Evolutionary conservation across 2,113 vertebrate genomes (phyloP).

Genomic region (Laticauda colubrina): DNA sequence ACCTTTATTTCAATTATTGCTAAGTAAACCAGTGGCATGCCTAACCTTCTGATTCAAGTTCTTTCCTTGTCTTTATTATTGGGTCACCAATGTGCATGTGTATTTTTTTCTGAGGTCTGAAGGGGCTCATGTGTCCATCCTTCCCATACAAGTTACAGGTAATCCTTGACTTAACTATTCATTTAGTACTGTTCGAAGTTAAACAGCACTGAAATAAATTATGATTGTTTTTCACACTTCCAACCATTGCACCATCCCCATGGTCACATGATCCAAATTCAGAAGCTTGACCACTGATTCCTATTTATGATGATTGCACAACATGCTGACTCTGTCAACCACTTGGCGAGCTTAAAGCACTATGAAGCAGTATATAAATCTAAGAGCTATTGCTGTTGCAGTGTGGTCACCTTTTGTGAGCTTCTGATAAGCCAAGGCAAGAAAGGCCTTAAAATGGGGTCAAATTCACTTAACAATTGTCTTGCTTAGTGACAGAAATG

Average conservation of each 20-base stretch:
- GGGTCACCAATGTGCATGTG: background rate
- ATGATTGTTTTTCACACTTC: background rate
- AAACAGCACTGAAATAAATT: background rate
- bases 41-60: no score
- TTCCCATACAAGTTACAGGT: background rate
- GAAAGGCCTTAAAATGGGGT: no score
- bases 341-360: no score
- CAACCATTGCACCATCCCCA: background rate
- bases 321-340: no score
- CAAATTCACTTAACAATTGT: background rate
- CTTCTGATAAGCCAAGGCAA: background rate
- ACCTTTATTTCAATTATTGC: no score
- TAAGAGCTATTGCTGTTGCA: background rate
- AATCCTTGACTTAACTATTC: background rate
- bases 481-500: background rate
- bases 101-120: background rate
- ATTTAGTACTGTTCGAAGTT: background rate
- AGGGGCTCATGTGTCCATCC: background rate
- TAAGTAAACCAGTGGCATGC: no score
- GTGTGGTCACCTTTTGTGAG: background rate
- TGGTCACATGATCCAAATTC: background rate
- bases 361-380: no score
- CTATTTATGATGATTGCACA: background rate
- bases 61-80: no score
- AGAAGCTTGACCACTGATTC: background rate